These are phyloP conservation scores for Anoplopoma fimbria DNA, from an alignment of 2,113 vertebrate genomes.

Conservation along the genomic window DNA sequence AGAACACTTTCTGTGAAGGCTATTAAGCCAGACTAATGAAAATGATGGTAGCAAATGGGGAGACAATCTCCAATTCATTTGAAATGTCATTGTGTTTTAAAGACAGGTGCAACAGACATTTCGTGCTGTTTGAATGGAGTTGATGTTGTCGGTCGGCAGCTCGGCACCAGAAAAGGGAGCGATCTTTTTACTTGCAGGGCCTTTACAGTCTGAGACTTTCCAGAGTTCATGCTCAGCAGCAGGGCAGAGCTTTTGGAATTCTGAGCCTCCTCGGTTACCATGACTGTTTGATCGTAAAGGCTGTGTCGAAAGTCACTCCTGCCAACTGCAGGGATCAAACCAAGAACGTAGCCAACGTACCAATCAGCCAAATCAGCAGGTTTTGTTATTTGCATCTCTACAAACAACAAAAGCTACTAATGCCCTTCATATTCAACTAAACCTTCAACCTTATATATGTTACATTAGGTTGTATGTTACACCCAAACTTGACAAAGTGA, in stretches of 20 bases:
- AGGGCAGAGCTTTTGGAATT: not conserved
- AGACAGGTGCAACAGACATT: slow-evolving; percentile 67
- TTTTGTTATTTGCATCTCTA: not conserved
- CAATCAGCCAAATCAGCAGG: not conserved
- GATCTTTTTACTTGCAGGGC: slow-evolving; percentile 5
- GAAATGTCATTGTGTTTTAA: slow-evolving; percentile 81
- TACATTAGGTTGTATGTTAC: too few species aligned
- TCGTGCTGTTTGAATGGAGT: slow-evolving; percentile 36
- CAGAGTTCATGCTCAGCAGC: slow-evolving; percentile 2
- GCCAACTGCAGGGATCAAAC: not conserved
- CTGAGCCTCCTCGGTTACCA: not conserved
- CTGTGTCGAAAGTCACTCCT: not conserved
- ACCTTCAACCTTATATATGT: too few species aligned
- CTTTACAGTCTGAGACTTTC: slow-evolving; percentile 6
- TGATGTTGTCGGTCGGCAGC: slow-evolving; percentile 27
- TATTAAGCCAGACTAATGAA: slow-evolving; percentile 83
- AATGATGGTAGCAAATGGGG: slow-evolving; percentile 75
- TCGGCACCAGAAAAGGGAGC: not conserved
- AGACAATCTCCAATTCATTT: slow-evolving; percentile 78
- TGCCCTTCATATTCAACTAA: not conserved
- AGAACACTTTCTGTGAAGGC: slow-evolving; percentile 73
- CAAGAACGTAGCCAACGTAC: not conserved
- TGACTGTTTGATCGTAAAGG: not conserved
- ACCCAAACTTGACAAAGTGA: too few species aligned
- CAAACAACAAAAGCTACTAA: not conserved